These are phyloP conservation scores for Hyaena hyaena DNA, from an alignment of 2,113 vertebrate genomes.

Conservation along the genomic window DNA sequence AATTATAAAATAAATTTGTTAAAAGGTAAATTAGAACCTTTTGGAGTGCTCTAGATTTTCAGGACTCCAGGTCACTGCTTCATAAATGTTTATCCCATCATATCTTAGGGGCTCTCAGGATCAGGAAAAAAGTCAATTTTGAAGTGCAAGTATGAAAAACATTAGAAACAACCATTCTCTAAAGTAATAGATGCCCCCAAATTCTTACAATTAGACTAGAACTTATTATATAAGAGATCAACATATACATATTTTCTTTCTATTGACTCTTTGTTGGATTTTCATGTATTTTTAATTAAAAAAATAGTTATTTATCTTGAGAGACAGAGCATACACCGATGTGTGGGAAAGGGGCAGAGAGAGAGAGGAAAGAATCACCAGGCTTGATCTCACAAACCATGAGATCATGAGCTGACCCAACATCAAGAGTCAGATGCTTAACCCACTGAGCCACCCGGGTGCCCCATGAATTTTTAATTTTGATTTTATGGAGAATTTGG, in stretches of 20 bases:
- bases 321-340: too few relatives aligned
- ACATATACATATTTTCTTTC: not conserved
- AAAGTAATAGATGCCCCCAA: not conserved
- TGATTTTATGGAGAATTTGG: not conserved
- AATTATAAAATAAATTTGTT: not conserved
- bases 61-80: not conserved
- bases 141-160: not conserved
- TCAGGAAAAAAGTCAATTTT: not conserved
- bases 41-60: not conserved
- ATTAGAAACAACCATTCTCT: not conserved
- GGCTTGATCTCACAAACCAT: too few relatives aligned
- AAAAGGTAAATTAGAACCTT: constrained; percentile 15
- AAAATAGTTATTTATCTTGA: too few relatives aligned
- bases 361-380: too few relatives aligned
- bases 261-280: not conserved
- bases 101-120: not conserved
- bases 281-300: not conserved
- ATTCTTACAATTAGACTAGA: not conserved
- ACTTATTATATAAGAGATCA: not conserved
- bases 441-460: too few relatives aligned
- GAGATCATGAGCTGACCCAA: too few relatives aligned
- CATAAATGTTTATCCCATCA: not conserved
- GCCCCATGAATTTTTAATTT: not conserved
- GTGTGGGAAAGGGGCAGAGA: too few relatives aligned
- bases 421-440: too few relatives aligned